Evolutionary conservation across 2,797 vertebrate genomes (phyloP), one percentile per base, ranked within the genome.

Genomic region (Chelonia mydas): DNA sequence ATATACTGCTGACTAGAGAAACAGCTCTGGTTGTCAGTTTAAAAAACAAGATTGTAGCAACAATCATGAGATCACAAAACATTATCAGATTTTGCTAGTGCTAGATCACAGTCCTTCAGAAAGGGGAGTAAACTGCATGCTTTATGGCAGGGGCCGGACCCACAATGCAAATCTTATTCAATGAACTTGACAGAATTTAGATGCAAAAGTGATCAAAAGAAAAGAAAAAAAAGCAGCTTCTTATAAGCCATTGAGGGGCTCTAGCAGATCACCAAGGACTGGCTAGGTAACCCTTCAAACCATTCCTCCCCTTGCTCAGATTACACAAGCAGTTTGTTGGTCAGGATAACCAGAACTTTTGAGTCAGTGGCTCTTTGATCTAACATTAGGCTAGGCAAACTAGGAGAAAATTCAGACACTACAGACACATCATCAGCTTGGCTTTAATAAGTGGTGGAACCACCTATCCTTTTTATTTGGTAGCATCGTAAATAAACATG

Each of bases 181-280:
- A 27, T 84, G 7, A 92, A 50, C 92, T 50, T 54, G 61, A 50
- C 87, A 89, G 77, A 96, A 45, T 83, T 78, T 28, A 89, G 84
- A 90, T 0, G 0, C 61, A 86, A 91, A 90, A 93, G n/a, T 53
- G 93, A 84, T 33, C 3, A 76, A 61, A 94, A 88, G 28, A 33
- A 93, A 90, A 68, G 37, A 41, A 15, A 84, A 94, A 86, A 94
- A 81, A 81, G 45, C 55, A 81, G 45, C 55, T 93, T 83, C 68
- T 15, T 59, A n/a, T 50, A 91, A 23, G 84, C 27, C 1, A 0
- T 51, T 61, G 86, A 91, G 68, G 91, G 92, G 47, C 49, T 87
- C 23, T 37, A 83, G 1, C 37, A 59, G 81, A 86, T 87, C 57
- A 49, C 27, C 11, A n/a, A 53, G 10, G n/a, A 33, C 68, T 61